Base-by-base conservation (phyloP, 2,797 vertebrate genomes). In the Adelosebastes latens region DNA sequence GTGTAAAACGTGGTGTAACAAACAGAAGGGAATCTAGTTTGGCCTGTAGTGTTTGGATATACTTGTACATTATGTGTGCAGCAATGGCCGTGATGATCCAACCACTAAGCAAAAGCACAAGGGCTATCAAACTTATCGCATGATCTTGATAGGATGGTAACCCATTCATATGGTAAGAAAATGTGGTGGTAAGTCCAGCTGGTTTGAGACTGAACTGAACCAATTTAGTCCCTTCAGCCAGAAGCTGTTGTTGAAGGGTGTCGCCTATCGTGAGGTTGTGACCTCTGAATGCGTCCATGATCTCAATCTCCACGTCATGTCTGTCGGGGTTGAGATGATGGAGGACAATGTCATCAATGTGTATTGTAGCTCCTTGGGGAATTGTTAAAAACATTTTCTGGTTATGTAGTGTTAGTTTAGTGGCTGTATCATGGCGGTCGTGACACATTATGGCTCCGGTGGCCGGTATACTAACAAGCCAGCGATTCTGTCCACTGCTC, bases 111-210 rank as follows among this genome's bases (percentile, higher is more conserved):
- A 58, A 12, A 31, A 62, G 29, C 10, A 10, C 31, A 1, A 24
- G 32, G 10, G 32, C n/a, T 0, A 8, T 9, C 1, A 13, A 1
- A 9, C 12, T 63, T 2, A 36, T 7, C 0, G 32, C 6, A 7
- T 36, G 10, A 4, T 36, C n/a, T 13, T 22, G 6, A 2, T 63
- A 36, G 2, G 32, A 2, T 4, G 60, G 0, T 1, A 16, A 9
- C 2, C 20, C 32, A 2, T 6, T 10, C 6, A 6, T 0, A 2
- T 13, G 20, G 6, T 6, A 11, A 3, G 5, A 34, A 6, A 22
- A 22, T 12, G 31, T 34, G 31, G 31, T 34, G 10, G 60, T 24
- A 4, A 63, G n/a, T 4, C n/a, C n/a, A 22, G 3, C n/a, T 2
- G 20, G 60, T 22, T 36, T 63, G 2, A 63, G n/a, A 8, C 32